phyloP scores from a whole-genome alignment of 2,888 invertebrate species.

The Drosophila colorata region DNA sequence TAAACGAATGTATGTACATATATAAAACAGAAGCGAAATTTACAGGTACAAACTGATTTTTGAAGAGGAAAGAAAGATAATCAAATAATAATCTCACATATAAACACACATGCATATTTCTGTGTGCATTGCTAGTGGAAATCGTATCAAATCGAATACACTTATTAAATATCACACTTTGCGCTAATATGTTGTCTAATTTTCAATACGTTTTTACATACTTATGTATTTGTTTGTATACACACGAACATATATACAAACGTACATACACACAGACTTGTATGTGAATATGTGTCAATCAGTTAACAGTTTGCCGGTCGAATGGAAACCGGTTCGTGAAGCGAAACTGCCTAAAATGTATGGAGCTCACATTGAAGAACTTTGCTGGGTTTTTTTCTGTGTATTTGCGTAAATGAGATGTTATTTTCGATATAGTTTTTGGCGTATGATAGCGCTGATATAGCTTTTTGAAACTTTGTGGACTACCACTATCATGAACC shows the following conservation, averaged over 20 bases:
- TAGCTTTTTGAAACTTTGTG: no score
- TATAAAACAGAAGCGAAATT: constrained; percentile 22
- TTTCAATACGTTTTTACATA: not conserved
- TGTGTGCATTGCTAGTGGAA: not conserved
- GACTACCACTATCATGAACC: no score
- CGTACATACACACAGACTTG: not conserved
- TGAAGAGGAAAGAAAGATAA: constrained; percentile 10
- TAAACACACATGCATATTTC: not conserved
- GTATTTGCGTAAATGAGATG: no score
- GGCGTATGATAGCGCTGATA: no score
- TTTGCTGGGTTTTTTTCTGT: no score
- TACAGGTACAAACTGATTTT: constrained; percentile 15
- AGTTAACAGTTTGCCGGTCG: constrained; percentile 4
- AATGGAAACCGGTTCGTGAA: constrained; percentile 23
- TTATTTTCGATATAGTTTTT: no score
- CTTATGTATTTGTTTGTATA: not conserved
- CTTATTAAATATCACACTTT: constrained; percentile 7
- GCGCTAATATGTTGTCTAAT: constrained; percentile 1
- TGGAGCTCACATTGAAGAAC: constrained; percentile 1
- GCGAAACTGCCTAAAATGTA: constrained; percentile 1
- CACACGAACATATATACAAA: not conserved
- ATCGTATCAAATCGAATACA: not conserved
- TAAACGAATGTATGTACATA: not conserved
- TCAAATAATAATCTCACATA: not conserved
- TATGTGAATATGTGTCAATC: constrained; percentile 10